These are phyloP conservation scores for Magallana nippona DNA, from an alignment of 2,888 invertebrate genomes.

Conservation along the genomic window DNA sequence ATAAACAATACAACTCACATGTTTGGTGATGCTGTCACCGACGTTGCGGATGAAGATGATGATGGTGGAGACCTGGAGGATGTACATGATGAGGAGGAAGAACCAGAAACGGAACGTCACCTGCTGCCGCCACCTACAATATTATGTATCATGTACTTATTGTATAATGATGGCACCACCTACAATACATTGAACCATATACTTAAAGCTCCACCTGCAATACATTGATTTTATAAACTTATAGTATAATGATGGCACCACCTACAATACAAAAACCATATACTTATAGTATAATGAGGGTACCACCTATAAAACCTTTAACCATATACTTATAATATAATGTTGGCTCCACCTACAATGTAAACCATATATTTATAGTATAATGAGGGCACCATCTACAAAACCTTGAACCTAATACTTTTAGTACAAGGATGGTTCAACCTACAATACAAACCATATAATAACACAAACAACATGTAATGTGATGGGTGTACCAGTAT, in stretches of 20 bases:
- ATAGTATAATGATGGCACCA: background rate
- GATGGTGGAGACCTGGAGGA: constrained; percentile 86
- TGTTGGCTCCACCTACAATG: background rate
- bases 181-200: background rate
- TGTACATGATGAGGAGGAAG: constrained; percentile 87
- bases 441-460: too few species aligned
- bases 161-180: too few species aligned
- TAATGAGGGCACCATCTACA: background rate
- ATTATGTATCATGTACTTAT: background rate
- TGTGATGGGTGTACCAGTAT: too few species aligned
- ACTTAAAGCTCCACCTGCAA: background rate
- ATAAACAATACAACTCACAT: constrained; percentile 62
- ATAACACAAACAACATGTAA: too few species aligned
- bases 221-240: too few species aligned
- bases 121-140: constrained; percentile 85
- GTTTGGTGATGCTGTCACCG: constrained; percentile 68
- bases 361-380: background rate
- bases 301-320: background rate
- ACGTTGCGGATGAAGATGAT: constrained; percentile 71
- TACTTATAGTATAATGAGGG: too few species aligned
- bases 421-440: too few species aligned
- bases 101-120: constrained; percentile 89
- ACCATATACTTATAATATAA: background rate
- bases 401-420: background rate
- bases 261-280: background rate